Percentiles rank a stretch among this genome's conserved stretches.
Conservation (phyloP, 2,888 invertebrate genomes). For the Drosophila seclusa region DNA sequence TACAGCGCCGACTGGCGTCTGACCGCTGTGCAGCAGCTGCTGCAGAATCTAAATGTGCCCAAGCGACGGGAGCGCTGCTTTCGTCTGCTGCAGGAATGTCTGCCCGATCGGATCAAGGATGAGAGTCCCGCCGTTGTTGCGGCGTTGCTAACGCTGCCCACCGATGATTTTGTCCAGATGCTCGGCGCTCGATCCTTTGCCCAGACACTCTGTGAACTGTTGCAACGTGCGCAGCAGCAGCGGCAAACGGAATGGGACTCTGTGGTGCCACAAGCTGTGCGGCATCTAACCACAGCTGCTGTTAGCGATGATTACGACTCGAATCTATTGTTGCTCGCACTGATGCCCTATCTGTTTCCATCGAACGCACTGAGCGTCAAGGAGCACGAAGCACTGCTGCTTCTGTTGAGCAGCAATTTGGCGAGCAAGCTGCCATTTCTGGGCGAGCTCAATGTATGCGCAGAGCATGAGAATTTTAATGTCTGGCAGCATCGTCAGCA, state of each 20-base stretch:
- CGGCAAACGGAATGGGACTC: constrained; percentile 83
- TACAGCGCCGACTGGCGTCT: constrained; percentile 88
- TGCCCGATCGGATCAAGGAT: constrained; percentile 89
- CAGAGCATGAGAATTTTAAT: constrained; percentile 40
- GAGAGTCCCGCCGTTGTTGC: constrained; percentile 88
- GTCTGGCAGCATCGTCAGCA: constrained; percentile 68
- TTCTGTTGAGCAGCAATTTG: constrained; percentile 72
- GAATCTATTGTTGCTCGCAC: constrained; percentile 74
- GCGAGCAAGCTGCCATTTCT: constrained; percentile 66
- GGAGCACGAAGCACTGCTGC: constrained; percentile 56
- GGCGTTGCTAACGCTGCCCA: constrained; percentile 86
- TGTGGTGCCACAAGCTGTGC: constrained; percentile 85
- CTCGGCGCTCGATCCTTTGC: constrained; percentile 85
- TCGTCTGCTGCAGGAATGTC: constrained; percentile 88
- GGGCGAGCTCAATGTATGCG: constrained; percentile 39
- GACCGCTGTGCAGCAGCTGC: constrained; percentile 88
- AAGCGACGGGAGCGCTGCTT: constrained; percentile 73
- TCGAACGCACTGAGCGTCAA: constrained; percentile 32
- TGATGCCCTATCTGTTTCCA: constrained; percentile 81
- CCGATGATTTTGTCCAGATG: constrained; percentile 84
- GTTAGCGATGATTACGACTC: constrained; percentile 84
- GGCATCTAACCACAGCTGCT: constrained; percentile 85
- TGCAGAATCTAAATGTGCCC: constrained; percentile 86
- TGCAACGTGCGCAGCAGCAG: constrained; percentile 84
- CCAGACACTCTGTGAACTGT: constrained; percentile 86